Evolutionary conservation across 1,140 invertebrate genomes (phyloP).

Genomic region (Camponotus pennsylvanicus): DNA sequence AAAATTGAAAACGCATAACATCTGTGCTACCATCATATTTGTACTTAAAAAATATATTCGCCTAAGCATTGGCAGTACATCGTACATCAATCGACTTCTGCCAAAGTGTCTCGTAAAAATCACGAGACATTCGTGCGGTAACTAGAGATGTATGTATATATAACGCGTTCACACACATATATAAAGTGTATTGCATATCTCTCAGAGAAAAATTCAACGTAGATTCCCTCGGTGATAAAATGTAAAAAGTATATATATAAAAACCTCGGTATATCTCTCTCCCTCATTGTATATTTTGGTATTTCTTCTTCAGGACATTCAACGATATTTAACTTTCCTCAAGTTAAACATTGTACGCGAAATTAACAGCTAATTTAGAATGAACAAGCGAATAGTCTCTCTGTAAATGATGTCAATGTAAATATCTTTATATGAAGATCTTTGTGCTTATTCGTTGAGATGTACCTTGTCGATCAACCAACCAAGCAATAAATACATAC

Average conservation of each 20-base stretch:
- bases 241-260: conserved; percentile 81
- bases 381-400: conserved; percentile 46
- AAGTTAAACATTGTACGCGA: conserved; percentile 18
- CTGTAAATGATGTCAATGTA: conserved; percentile 52
- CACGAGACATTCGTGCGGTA: conserved; percentile 71
- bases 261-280: conserved; percentile 67
- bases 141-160: conserved; percentile 69
- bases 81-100: conserved; percentile 30
- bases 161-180: conserved; percentile 54
- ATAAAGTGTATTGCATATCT: conserved; percentile 71
- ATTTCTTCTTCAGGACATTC: conserved; percentile 17
- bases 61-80: conserved; percentile 80
- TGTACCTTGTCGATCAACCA: conserved; percentile 6
- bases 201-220: conserved; percentile 62
- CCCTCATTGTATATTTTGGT: conserved; percentile 60
- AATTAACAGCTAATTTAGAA: conserved; percentile 56
- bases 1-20: conserved; percentile 70
- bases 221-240: conserved; percentile 65
- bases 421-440: conserved; percentile 34
- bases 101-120: conserved; percentile 54
- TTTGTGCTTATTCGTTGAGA: conserved; percentile 45
- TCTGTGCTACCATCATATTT: conserved; percentile 74
- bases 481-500: conserved; percentile 67
- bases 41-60: conserved; percentile 82
- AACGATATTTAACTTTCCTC: conserved; percentile 31